Base-by-base conservation (phyloP, 2,113 vertebrate genomes). In the Lynx canadensis region DNA sequence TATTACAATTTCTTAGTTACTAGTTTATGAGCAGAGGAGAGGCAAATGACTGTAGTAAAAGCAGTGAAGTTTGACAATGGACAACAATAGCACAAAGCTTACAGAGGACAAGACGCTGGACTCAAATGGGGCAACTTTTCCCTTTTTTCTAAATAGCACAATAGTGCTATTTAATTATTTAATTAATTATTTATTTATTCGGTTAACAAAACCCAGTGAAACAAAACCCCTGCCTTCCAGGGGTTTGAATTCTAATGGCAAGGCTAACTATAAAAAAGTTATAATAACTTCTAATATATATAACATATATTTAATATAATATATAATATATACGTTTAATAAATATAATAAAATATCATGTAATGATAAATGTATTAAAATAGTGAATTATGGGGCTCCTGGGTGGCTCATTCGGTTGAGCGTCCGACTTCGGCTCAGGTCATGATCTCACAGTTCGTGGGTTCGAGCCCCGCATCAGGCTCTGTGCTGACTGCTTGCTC, bases 161-260 rank as follows among this genome's bases (percentile, higher is more conserved):
- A 60, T 25, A 60, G 57, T 60, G 21, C 57, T 60, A 60, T 60
- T 60, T 9, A 60, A 23, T 60, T 9, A 23, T 41, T 85, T 57
- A 41, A 69, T 95, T n/a, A 73, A 81, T 87, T 84, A 63, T 88
- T 31, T 63, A 96, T 96, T 89, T 25, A 94, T 78, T 81, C 15
- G 45, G 1, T 80, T 85, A 86, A 86, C 1, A 36, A 90, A 92
- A 86, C 16, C 66, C 60, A 73, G 19, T 55, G 74, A 90, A 76
- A 68, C 55, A 86, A 79, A 84, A 7, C 1, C 3, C 11, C 18
- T 66, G 4, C 2, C 52, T 84, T 90, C 36, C 57, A 85, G 27
- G 50, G 36, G 4, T 63, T 55, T 97, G 31, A 95, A 88, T 91
- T 91, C 29, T n/a, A 93, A 31, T 57, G 2, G 13, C 27, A 73